Percentiles rank a stretch among this genome's conserved stretches.
Evolutionary conservation across 2,113 vertebrate genomes (phyloP).

Genomic region (Dendrocopos noguchii): DNA sequence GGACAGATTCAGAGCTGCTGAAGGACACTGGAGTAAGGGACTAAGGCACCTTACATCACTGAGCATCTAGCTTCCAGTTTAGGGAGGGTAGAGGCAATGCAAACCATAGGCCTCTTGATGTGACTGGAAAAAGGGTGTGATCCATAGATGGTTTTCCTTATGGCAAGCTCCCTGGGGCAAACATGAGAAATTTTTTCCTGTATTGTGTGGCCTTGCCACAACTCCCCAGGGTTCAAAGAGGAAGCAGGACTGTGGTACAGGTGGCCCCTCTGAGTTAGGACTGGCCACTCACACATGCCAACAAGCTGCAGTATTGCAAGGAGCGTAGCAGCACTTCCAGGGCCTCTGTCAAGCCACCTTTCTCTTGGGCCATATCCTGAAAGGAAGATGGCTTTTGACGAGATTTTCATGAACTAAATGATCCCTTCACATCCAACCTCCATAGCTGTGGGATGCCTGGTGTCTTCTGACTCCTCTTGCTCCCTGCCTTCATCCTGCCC

Average conservation of each 20-base stretch:
- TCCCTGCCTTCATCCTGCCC: background rate
- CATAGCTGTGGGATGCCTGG: background rate
- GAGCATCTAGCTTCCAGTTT: background rate
- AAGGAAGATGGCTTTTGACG: background rate
- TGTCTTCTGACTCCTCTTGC: background rate
- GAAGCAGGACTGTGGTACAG: background rate
- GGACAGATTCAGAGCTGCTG: background rate
- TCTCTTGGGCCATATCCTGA: background rate
- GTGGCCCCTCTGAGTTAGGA: background rate
- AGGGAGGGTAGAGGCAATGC: too few species aligned
- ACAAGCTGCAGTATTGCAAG: background rate
- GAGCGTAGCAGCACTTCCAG: background rate
- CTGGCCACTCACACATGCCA: background rate
- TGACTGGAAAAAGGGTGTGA: background rate
- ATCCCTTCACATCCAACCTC: background rate
- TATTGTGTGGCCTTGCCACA: background rate
- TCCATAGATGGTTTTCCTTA: background rate
- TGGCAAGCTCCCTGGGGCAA: background rate
- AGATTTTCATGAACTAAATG: background rate
- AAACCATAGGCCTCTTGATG: background rate
- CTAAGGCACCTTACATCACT: background rate
- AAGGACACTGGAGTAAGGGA: background rate
- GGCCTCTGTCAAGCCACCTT: background rate
- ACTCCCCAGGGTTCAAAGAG: rapidly evolving
- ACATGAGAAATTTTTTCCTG: background rate